phyloP scores from a whole-genome alignment of 2,797 vertebrate genomes.

The Helostoma temminkii region DNA sequence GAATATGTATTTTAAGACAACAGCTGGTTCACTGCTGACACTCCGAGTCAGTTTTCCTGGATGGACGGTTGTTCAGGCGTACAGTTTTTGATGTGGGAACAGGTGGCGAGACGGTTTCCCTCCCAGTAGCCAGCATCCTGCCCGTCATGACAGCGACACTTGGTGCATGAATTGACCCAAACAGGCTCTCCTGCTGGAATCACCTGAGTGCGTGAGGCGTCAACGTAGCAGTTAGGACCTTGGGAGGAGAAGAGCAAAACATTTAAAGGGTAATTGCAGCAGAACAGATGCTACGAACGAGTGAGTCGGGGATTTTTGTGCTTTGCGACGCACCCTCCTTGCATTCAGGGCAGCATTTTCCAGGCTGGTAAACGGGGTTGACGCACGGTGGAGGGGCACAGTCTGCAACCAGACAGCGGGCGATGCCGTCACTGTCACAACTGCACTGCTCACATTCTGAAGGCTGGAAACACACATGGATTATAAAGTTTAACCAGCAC shows the following conservation, averaged over 20 bases:
- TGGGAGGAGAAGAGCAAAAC: conserved; percentile 49
- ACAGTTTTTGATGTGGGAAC: conserved; percentile 84
- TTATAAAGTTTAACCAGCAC: background rate
- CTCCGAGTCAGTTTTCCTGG: conserved; percentile 59
- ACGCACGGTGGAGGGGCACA: conserved; percentile 89
- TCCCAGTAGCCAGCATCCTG: conserved; percentile 90
- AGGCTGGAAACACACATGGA: conserved; percentile 75
- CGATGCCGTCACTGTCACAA: conserved; percentile 87
- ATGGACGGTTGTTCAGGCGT: conserved; percentile 52
- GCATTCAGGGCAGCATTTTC: conserved; percentile 89
- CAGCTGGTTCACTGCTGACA: conserved; percentile 21
- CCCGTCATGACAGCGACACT: conserved; percentile 87
- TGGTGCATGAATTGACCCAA: conserved; percentile 88
- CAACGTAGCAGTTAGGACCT: conserved; percentile 88
- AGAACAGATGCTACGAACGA: conserved; percentile 8
- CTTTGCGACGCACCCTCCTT: conserved; percentile 81
- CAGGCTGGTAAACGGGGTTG: conserved; percentile 86
- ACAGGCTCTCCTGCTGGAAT: conserved; percentile 85
- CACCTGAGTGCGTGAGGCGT: conserved; percentile 79
- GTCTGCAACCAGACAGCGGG: conserved; percentile 88
- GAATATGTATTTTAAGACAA: background rate
- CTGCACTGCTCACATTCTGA: conserved; percentile 90
- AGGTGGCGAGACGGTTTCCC: conserved; percentile 88
- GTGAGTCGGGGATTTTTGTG: too few relatives aligned
- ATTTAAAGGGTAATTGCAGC: conserved; percentile 18